Evolutionary conservation across 2,888 invertebrate genomes (phyloP), one percentile per base, ranked within the genome.

Genomic region (Thera obeliscata): DNA sequence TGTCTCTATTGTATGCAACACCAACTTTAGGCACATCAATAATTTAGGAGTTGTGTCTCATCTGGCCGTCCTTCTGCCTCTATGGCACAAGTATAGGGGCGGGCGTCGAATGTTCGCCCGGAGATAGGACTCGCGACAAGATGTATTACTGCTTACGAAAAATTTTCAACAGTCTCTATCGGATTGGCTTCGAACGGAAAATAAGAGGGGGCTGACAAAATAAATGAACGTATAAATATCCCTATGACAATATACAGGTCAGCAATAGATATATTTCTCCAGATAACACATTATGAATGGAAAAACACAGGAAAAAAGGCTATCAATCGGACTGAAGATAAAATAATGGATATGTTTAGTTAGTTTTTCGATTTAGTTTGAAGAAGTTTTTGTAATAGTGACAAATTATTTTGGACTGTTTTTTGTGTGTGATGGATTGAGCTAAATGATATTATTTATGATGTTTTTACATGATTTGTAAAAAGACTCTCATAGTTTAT

Each of bases 71-170:
- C 8, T 43, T 2, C 35, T 80, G 76, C 22, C 35, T 88, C 87
- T 88, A 76, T 89, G 89, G 3, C 61, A 64, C 69, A 77, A 82
- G 83, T 87, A 85, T 87, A 87, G 91, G 91, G 90, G 90, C 85
- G 90, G 88, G 86, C 87, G 87, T 87, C 88, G 94, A 93, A 92
- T 93, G 94, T 91, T 91, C 91, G 87, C 87, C 83, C 85, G 88
- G 89, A 94, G 94, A 94, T 94, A 91, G 93, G 89, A 88, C 88
- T 88, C 89, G 84, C 87, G 87, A 86, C 91, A 94, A 94, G 93
- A 93, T 88, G 90, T 90, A 94, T 94, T 88, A 89, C 93, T 93
- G 92, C 94, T 93, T 93, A 93, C 92, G 93, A 92, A 92, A 93
- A 93, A 90, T 90, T 93, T 93, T 92, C 93, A 92, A 91, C 91